Evolutionary conservation across 2,113 vertebrate species (phyloP), one percentile per base, ranked within the genome.

Genomic region (Morone saxatilis): DNA sequence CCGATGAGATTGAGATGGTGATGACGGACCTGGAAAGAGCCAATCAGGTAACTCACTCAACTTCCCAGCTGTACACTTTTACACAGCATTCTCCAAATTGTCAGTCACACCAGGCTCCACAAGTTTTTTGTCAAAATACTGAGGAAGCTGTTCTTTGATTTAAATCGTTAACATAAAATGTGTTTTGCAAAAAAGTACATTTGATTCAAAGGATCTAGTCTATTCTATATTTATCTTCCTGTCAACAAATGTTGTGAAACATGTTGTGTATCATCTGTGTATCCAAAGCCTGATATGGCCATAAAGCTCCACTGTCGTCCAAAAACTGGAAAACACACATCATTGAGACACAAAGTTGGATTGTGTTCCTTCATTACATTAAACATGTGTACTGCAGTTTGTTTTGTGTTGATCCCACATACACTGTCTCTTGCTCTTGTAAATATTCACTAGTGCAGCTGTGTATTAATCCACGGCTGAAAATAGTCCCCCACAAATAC

Each of bases 21-120:
- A 99, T 99, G 98, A 99, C 97, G 36, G 98, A 99, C 92, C 96
- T 99, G 81, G 98, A 99, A 94, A 96, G 98, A 96, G 98, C 98
- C 57, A 99, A 99, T 95, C 98, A 99, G 97, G 98, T 99, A 96
- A 89, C 50, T 12, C 12, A 5, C 83, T 66, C 17, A 14, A 17
- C 43, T 38, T 45, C 19, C 11, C 12, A 6, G 13, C 5, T 14
- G 1, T 43, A 16, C 22, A 38, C 51, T 25, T 53, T n/a, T 63
- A 73, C 7, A n/a, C 16, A 8, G 12, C n/a, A 12, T 22, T 19
- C 11, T 40, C 57, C 41, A 10, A 62, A 59, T 59, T 19, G 22
- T 74, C 48, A 1, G 1, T 60, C 38, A 70, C 25, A 25, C n/a
- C 14, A 63, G 12, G 3, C 50, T 59, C n/a, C 10, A 1, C 16